Conservation (phyloP, 2,113 vertebrate genomes). For the Odocoileus virginianus region DNA sequence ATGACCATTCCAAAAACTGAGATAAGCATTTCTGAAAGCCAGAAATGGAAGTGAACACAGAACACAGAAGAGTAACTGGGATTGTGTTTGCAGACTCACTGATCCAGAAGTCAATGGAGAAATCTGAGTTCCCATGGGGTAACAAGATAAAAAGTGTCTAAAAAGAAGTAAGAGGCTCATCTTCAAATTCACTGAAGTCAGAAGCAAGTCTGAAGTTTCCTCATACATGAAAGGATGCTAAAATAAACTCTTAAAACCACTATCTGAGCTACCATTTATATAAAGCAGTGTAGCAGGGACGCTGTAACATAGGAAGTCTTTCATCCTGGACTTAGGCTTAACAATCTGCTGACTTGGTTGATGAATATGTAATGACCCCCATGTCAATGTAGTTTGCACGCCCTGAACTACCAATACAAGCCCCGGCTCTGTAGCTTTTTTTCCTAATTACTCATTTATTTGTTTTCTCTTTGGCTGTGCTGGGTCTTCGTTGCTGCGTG, state of each 20-base stretch:
- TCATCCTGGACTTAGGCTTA: background rate
- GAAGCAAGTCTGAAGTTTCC: background rate
- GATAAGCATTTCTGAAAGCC: background rate
- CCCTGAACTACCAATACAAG: background rate
- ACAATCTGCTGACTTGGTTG: background rate
- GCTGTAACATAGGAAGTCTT: background rate
- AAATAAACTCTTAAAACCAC: background rate
- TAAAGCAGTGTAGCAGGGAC: background rate
- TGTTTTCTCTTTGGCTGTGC: background rate
- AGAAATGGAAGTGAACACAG: background rate
- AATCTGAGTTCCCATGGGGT: background rate
- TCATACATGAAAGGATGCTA: background rate
- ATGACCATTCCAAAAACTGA: background rate
- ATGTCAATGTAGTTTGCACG: background rate
- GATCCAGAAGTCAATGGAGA: background rate
- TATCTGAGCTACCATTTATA: background rate
- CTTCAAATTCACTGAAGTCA: background rate
- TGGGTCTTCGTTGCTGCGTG: background rate
- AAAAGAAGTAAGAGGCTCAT: background rate
- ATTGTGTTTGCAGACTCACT: background rate
- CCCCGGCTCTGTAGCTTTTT: background rate
- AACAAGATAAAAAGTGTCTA: background rate
- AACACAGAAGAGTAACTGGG: background rate
- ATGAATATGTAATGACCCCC: background rate
- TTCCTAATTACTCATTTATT: background rate